Base-by-base conservation (phyloP, 2,888 invertebrate species). In the Lacanobia oleracea region DNA sequence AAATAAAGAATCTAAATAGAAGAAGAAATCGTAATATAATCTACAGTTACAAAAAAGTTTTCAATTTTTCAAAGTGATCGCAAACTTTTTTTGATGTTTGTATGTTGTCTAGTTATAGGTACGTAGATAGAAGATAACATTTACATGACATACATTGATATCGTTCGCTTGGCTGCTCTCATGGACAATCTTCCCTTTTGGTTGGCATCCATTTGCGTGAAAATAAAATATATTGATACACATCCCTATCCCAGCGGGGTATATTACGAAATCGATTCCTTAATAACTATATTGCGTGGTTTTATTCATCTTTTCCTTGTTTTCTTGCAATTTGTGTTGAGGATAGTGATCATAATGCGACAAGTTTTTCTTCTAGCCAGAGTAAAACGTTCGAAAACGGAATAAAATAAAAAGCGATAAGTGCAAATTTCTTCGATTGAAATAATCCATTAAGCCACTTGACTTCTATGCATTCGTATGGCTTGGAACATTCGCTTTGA, bases 211-310 rank as follows among this genome's bases (percentile, higher is more conserved):
- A 64, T 60, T 76, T 76, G 72, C 72, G 59, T 45, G 53, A 72
- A 72, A 78, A 78, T 79, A 77, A 66, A 71, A 60, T 71, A 77
- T 71, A 71, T 78, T 64, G 72, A 77, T 78, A 72, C 62, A 66
- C 62, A 66, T 66, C 48, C 57, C 21, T 27, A 66, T 50, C 76
- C 48, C 62, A 60, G 50, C 60, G 43, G 75, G 72, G 50, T 54
- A 65, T 79, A 63, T 77, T 66, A 79, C 54, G 73, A 67, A 79
- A 79, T 77, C 79, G 79, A 72, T 79, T 64, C 40, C 16, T 62
- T 63, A 63, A 67, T 72, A 72, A 78, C 67, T 50, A 53, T 77
- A 59, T 72, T 67, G 65, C 62, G 37, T 57, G 54, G 62, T 67
- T 79, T 21, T 51, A 63, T 79, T 63, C 53, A 54, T 63, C 2